phyloP scores from a whole-genome alignment of 2,113 vertebrate species.

The Macrotus californicus region DNA sequence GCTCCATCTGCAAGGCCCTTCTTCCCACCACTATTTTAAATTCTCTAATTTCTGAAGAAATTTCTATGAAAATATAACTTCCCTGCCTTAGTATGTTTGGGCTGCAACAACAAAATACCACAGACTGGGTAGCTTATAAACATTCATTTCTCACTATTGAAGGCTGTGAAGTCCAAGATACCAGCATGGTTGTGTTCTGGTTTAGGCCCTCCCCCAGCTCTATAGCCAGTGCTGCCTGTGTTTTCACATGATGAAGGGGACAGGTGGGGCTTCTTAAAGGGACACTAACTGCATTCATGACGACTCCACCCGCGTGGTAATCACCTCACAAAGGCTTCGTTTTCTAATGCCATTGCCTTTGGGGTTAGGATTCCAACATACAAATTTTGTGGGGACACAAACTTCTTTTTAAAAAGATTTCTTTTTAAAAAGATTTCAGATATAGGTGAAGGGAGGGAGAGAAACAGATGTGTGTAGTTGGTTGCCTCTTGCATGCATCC shows the following conservation, averaged over 20 bases:
- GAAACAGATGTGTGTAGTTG: no score
- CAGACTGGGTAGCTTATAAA: not conserved
- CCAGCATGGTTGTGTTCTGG: not conserved
- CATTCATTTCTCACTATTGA: not conserved
- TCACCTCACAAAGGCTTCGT: not conserved
- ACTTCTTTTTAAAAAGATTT: not conserved
- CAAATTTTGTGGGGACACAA: not conserved
- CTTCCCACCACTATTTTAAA: not conserved
- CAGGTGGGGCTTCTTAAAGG: not conserved
- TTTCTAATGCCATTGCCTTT: not conserved
- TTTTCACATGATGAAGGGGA: not conserved
- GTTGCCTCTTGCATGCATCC: no score
- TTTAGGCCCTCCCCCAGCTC: not conserved
- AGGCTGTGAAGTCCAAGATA: not conserved
- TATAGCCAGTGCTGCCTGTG: not conserved
- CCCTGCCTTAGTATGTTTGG: not conserved
- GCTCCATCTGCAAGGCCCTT: not conserved
- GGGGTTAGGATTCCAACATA: not conserved
- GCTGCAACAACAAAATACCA: not conserved
- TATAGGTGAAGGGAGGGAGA: no score
- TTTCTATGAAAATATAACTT: not conserved
- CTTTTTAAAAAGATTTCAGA: no score
- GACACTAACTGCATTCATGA: not conserved
- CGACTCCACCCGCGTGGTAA: not conserved
- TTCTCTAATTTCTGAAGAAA: not conserved